Conservation (phyloP, 2,113 vertebrate genomes). For the Megaceryle maxima region DNA sequence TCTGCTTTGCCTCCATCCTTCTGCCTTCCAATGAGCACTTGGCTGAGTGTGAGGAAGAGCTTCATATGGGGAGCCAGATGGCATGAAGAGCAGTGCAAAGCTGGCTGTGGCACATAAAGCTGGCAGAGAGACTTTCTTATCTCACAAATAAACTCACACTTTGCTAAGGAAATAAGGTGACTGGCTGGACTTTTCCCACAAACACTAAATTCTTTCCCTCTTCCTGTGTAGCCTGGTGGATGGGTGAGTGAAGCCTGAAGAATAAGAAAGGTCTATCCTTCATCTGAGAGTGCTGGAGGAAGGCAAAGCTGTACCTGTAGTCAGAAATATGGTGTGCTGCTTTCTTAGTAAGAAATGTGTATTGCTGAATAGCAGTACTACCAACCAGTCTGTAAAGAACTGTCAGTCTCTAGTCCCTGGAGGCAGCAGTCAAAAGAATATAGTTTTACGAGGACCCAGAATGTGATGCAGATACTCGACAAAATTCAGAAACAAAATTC, state of each 20-base stretch:
- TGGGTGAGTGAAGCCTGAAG: background rate
- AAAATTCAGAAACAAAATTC: background rate
- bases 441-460: background rate
- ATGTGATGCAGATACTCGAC: background rate
- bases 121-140: background rate
- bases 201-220: background rate
- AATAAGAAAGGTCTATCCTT: background rate
- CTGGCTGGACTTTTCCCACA: background rate
- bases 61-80: background rate
- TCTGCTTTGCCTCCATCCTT: background rate
- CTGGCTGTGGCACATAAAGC: fast-evolving
- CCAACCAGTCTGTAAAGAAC: background rate
- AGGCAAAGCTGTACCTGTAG: background rate
- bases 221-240: background rate
- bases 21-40: background rate
- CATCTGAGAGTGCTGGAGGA: background rate
- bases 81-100: background rate
- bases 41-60: background rate
- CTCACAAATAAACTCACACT: background rate
- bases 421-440: background rate
- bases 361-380: background rate
- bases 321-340: background rate
- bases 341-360: background rate
- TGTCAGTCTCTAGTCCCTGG: background rate
- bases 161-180: background rate